These are phyloP conservation scores for Delphinapterus leucas DNA, from an alignment of 2,113 vertebrate species.

Conservation along the genomic window DNA sequence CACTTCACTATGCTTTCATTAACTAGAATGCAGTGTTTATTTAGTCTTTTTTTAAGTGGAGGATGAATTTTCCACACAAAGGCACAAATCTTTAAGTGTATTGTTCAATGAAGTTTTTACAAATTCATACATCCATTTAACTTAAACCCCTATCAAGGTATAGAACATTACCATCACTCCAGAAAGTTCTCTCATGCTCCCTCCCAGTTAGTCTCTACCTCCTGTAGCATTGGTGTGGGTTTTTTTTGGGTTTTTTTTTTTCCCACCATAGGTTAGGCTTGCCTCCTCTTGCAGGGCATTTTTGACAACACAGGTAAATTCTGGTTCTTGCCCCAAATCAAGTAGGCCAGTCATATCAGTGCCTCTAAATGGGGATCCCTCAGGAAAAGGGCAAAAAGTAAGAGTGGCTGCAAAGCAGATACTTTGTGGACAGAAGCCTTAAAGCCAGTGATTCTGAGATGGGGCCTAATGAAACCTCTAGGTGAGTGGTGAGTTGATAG, in stretches of 20 bases:
- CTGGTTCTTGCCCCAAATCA: neutral
- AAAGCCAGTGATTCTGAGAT: neutral
- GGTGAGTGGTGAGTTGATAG: neutral
- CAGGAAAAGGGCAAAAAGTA: neutral
- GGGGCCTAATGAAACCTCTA: neutral
- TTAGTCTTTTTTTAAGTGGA: neutral
- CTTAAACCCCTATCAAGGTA: neutral
- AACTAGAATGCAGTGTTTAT: neutral
- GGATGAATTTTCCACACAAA: neutral
- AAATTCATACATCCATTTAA: neutral
- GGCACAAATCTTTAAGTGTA: neutral
- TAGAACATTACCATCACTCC: neutral
- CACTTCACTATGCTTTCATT: neutral
- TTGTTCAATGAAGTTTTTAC: neutral
- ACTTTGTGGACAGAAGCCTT: neutral
- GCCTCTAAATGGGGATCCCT: neutral
- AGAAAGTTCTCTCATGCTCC: neutral
- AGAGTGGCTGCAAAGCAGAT: neutral
- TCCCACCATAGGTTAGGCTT: neutral
- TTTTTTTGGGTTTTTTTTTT: neutral
- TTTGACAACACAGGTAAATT: neutral
- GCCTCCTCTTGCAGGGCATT: neutral
- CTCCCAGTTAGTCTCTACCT: neutral
- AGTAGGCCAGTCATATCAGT: neutral
- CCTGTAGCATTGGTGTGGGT: neutral